Conservation (phyloP, 2,797 vertebrate genomes). For the Halcyon chelicuti region DNA sequence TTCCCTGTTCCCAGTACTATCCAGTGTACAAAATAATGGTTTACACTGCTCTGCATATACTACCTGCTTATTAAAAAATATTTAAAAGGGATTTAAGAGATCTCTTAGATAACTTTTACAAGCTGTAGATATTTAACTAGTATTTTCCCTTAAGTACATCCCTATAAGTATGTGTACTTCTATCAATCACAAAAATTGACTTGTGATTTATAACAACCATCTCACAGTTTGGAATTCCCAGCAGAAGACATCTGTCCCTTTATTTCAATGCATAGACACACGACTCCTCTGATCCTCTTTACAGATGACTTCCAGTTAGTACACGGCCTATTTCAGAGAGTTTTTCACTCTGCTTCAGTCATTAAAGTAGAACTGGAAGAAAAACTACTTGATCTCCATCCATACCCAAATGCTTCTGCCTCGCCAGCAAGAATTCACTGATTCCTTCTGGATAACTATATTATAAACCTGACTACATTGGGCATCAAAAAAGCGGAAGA, state of each 20-base stretch:
- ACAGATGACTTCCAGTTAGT: slow-evolving; percentile 35
- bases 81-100: neutral
- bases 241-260: neutral
- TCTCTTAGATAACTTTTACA: neutral
- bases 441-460: slow-evolving; percentile 65
- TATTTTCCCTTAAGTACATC: neutral
- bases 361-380: slow-evolving; percentile 48
- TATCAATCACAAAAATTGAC: neutral
- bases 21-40: neutral
- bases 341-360: slow-evolving; percentile 26
- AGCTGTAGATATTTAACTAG: neutral
- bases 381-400: slow-evolving; percentile 49
- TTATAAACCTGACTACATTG: slow-evolving; percentile 37
- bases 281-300: slow-evolving; percentile 32
- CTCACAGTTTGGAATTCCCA: slow-evolving; percentile 16
- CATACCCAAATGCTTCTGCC: slow-evolving; percentile 47
- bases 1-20: neutral
- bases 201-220: neutral
- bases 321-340: slow-evolving; percentile 33
- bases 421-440: slow-evolving; percentile 61
- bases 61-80: neutral
- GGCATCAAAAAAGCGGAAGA: slow-evolving; percentile 73
- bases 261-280: slow-evolving; percentile 16
- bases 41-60: neutral
- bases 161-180: neutral